phyloP scores from a whole-genome alignment of 2,113 vertebrate species.

The Speoplatyrhinus poulsoni region DNA sequence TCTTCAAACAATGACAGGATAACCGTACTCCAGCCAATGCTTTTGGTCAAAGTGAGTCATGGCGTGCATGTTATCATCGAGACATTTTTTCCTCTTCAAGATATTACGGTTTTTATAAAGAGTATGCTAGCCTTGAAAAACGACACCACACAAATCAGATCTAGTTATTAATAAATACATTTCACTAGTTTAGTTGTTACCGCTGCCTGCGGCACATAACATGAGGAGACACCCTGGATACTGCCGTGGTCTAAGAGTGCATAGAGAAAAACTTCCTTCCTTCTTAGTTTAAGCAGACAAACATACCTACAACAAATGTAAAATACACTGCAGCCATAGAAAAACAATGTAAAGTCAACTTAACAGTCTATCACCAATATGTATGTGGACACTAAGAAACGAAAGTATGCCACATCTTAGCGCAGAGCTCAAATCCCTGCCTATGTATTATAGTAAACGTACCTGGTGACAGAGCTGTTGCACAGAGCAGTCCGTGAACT shows the following conservation, averaged over 20 bases:
- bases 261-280: neutral
- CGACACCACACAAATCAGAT: neutral
- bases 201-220: no score
- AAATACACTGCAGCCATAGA: no score
- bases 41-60: slow-evolving; percentile 7
- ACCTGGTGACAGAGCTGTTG: no score
- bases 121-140: neutral
- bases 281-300: neutral
- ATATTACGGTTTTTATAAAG: neutral
- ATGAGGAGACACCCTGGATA: slow-evolving; percentile 59
- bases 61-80: neutral
- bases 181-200: neutral
- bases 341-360: no score
- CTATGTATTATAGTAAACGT: no score
- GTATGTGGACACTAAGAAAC: no score
- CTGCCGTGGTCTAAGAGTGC: neutral
- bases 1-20: slow-evolving; percentile 3
- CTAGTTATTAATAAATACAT: neutral
- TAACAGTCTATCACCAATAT: no score
- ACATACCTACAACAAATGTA: no score
- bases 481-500: no score
- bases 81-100: neutral
- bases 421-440: no score
- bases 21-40: neutral
- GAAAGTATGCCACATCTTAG: no score